Evolutionary conservation across 1,140 invertebrate genomes (phyloP), one percentile per base, ranked within the genome.

Genomic region (Monochamus saltuarius): DNA sequence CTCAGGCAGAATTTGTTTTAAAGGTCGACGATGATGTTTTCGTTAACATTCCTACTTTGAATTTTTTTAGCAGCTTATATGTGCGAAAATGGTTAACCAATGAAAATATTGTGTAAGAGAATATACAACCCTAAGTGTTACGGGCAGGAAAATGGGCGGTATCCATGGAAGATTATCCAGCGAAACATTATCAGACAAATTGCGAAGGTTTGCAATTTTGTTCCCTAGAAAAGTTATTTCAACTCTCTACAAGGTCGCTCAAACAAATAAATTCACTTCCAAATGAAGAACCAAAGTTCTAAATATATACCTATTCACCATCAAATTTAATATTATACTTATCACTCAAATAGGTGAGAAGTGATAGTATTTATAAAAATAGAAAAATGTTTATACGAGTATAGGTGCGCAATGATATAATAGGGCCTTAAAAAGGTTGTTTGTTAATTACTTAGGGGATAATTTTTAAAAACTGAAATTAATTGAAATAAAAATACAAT

Each of bases 21-120:
- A 91, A 91, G 75, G 83, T 85, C 67, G 89, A 91, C 71, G 89
- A 91, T 68, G 89, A 91, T 76, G 83, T 90, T 38, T 89, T 89
- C 73, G 87, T 91, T 45, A 86, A 91, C 76, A 82, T 84, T 38
- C 79, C 83, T 56, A 81, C 79, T 29, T 73, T 92, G 63, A 55
- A 77, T 82, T 54, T 86, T 88, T 74, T 70, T 92, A 8, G 79
- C 72, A 0, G 69, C 76, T 37, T 75, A 79, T 53, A 60, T 85
- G 49, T 82, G 81, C 14, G 80, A 81, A 0, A 80, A 78, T 72
- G 83, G 83, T 11, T 79, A 79, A 4, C 73, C 75, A 50, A 78
- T 82, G 37, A 72, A 58, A 37, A 79, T 89, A 29, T 76, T 85
- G 9, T 89, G 87, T 67, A 78, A 81, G 37, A 71, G 79, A 10